phyloP scores from a whole-genome alignment of 1,140 invertebrate genomes.

The Ganaspis sp. region DNA sequence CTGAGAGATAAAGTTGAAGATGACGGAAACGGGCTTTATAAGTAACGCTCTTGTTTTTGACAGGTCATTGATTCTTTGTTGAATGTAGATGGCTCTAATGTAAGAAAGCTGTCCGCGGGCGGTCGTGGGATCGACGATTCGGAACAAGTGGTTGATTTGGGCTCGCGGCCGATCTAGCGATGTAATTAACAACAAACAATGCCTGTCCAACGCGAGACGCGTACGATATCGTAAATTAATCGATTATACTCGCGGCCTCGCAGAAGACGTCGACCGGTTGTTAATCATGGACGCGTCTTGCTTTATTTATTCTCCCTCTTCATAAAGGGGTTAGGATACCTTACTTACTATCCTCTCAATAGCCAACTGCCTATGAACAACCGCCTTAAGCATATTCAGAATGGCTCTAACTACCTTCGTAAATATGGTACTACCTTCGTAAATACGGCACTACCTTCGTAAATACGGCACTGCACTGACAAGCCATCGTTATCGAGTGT shows the following conservation, averaged over 20 bases:
- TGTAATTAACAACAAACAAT: slow-evolving; percentile 60
- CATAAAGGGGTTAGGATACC: neutral
- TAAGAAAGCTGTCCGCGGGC: slow-evolving; percentile 51
- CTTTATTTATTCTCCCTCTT: neutral
- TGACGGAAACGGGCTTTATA: neutral
- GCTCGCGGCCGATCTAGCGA: slow-evolving; percentile 45
- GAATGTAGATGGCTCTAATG: slow-evolving; percentile 53
- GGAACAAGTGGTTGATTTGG: slow-evolving; percentile 44
- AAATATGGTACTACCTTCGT: too few species aligned
- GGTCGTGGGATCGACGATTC: slow-evolving; percentile 49
- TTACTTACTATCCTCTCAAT: neutral
- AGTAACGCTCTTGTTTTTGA: slow-evolving; percentile 16
- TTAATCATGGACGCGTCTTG: slow-evolving; percentile 52
- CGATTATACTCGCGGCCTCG: slow-evolving; percentile 56
- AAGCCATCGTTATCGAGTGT: slow-evolving; percentile 18
- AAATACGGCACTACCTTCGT: neutral
- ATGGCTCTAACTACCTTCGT: slow-evolving; percentile 11
- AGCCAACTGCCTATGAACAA: slow-evolving; percentile 1
- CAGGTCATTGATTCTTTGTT: slow-evolving; percentile 54
- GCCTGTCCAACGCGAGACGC: slow-evolving; percentile 44
- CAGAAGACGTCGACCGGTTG: slow-evolving; percentile 47
- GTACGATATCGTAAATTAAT: slow-evolving; percentile 59
- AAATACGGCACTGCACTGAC: neutral
- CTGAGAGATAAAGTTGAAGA: neutral
- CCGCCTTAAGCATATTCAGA: slow-evolving; percentile 18